Conservation (phyloP, 2,113 vertebrate genomes). For the Cygnus atratus region DNA sequence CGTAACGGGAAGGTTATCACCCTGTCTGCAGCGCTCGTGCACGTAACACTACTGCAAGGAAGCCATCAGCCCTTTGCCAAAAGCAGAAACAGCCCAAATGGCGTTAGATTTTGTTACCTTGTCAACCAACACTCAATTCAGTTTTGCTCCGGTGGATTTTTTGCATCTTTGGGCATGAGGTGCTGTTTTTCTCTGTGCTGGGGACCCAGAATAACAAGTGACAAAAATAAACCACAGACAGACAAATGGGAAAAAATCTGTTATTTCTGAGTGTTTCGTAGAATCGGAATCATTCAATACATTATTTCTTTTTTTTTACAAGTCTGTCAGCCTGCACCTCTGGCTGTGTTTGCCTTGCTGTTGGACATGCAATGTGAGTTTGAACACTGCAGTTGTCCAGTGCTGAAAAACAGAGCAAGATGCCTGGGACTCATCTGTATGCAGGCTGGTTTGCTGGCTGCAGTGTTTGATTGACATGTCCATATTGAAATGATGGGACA, state of each 20-base stretch:
- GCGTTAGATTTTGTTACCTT: not conserved
- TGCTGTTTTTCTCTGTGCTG: not conserved
- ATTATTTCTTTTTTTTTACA: not conserved
- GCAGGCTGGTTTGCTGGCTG: not conserved
- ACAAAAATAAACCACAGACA: constrained; percentile 1
- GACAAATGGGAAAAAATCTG: not conserved
- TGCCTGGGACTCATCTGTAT: not conserved
- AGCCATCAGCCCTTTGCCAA: not conserved
- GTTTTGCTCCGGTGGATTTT: not conserved
- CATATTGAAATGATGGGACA: not conserved
- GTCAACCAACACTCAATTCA: not conserved
- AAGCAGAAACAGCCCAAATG: not conserved
- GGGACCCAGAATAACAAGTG: not conserved
- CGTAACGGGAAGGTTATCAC: not conserved
- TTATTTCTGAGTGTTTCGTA: constrained; percentile 14
- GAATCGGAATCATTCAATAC: not conserved
- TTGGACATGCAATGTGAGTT: not conserved
- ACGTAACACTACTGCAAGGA: not conserved
- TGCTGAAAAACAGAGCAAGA: not conserved
- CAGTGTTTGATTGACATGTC: not conserved
- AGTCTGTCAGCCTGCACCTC: not conserved
- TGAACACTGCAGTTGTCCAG: not conserved
- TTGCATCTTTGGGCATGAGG: not conserved
- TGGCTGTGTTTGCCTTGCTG: not conserved
- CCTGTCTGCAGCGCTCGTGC: not conserved